Evolutionary conservation across 1,140 invertebrate genomes (phyloP), one percentile per base, ranked within the genome.

Genomic region (Cecropterus lyciades): DNA sequence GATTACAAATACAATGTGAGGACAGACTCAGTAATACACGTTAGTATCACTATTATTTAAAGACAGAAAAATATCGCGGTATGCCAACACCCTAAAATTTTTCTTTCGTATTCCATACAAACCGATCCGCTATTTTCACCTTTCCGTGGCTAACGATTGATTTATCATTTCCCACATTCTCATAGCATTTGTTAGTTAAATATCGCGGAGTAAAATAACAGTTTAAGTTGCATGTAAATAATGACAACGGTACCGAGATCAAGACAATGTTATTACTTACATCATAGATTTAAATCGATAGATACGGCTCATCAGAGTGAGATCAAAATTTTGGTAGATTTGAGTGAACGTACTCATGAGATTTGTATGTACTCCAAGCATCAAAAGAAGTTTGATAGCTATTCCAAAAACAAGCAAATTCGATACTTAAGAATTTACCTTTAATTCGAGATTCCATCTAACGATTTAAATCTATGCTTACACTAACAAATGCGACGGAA

Each of bases 401-500:
- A n/a, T n/a, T n/a, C n/a, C n/a, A n/a, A n/a, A n/a, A n/a, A n/a
- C n/a, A n/a, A n/a, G n/a, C n/a, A n/a, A n/a, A n/a, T n/a, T n/a
- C n/a, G n/a, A n/a, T n/a, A n/a, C n/a, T n/a, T n/a, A n/a, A n/a
- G n/a, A n/a, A n/a, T n/a, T n/a, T n/a, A n/a, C n/a, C 30, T 33
- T 33, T 8, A 33, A 33, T 33, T 33, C 30, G 30, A 33, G 30
- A 8, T 1, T 33, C 3, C 9, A 33, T 33, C 30, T 10, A 10
- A 33, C 6, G 0, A 33, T 9, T 9, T 33, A 33, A 33, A 33
- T 33, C 30, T 15, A 60, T n/a, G n/a, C n/a, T n/a, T 69, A 57
- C 70, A 80, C 81, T 82, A 78, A 72, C 72, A 87, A 87, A 87
- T 83, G 82, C 87, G 81, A 83, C 73, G 80, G 83, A 86, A 72